Evolutionary conservation across 2,797 vertebrate genomes (phyloP), one percentile per base, ranked within the genome.

Genomic region (Chrysolophus pictus): DNA sequence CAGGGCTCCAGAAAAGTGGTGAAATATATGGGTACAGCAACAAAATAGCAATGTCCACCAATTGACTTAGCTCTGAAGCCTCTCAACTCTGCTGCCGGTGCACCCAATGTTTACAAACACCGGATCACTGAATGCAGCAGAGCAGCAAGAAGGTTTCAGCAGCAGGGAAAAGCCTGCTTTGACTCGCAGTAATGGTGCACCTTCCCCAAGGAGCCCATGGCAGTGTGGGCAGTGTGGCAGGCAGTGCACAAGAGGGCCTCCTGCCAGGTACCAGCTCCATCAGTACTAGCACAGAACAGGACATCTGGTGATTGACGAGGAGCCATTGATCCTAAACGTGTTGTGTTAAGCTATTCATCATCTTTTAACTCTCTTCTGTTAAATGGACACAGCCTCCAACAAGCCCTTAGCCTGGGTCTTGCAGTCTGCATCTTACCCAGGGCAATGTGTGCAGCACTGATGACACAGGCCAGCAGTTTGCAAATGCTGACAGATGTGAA

Each of bases 311-410:
- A 88, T 67, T 83, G 90, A 95, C 3, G 0, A 60, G 87, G 72
- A 95, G 78, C 37, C 80, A 41, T 51, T 78, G 82, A 96, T 80
- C 90, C 89, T 60, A 64, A 93, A 84, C 68, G 19, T n/a, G 41
- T 3, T 1, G 11, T 68, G 74, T 29, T 42, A 63, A 79, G 69
- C 26, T 75, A 74, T 87, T 91, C 73, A 75, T 84, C 72, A 51
- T 73, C 78, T 88, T 88, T 67, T 69, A 46, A 55, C 42, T 58
- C 72, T 63, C 68, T 79, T 55, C 70, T 86, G 69, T 64, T 92
- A 51, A 94, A 67, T 29, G 76, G 59, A n/a, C 58, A 11, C 55
- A 56, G 53, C 59, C 82, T 92, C 90, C 65, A 77, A 87, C 35
- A 91, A 83, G 91, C 53, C 84, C 37, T 33, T 28, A 70, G 58